Base-by-base conservation (phyloP, 2,888 invertebrate genomes). In the Caenorhabditis becei region DNA sequence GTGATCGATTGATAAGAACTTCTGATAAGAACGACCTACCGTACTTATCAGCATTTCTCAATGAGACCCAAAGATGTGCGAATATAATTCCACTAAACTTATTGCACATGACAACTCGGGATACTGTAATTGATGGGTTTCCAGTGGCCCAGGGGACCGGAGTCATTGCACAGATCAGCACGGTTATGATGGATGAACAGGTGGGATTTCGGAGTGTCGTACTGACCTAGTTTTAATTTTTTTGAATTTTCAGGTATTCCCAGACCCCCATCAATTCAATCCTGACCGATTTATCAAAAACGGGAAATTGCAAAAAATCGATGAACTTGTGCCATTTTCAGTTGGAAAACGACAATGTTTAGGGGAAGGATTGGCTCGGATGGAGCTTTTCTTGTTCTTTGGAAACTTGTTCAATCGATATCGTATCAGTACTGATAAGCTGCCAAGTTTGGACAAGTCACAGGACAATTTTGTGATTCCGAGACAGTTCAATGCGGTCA, bases 261-360 rank as follows among this genome's bases (percentile, higher is more conserved):
- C 83, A 7, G 71, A 77, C 1, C 81, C 83, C 2, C 51, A 75
- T 23, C 3, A 7, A 7, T 83, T 83, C 77, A 70, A 82, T 7
- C 83, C 83, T 5, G 67, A 72, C 0, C 37, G 83, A 20, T 80
- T 80, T 53, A 24, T 80, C 26, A 69, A 62, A n/a, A 56, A 67
- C n/a, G 82, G 82, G 20, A 67, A 63, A 23, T 23, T 72, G 41
- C 71, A 58, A 58, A 81, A 77, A 35, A 54, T 62, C 3, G 77
- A 77, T 0, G 47, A 86, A 32, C 61, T 86, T 3, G 66, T 85
- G 7, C 86, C 86, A 14, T 86, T 87, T 32, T 81, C 79, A 0
- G 56, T 85, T n/a, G 86, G 86, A 26, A 86, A 86, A 59, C 71
- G 85, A 41, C 82, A 71, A 28, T 84, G 67, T 35, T 23, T 71